These are phyloP conservation scores for Sarcophaga bullata DNA, from an alignment of 1,140 invertebrate species.

Conservation along the genomic window DNA sequence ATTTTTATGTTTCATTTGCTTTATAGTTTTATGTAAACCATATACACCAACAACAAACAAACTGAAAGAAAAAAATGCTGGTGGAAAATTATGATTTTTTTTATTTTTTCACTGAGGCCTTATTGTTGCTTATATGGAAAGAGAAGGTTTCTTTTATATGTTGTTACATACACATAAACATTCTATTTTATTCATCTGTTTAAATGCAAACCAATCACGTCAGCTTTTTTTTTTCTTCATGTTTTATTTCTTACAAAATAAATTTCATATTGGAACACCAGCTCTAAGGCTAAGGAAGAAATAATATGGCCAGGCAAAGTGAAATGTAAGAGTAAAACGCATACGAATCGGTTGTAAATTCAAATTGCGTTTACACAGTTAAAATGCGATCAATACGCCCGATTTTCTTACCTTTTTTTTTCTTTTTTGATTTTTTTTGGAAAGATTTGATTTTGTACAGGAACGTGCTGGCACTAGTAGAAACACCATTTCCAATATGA, in stretches of 20 bases:
- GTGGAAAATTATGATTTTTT: constrained; percentile 18
- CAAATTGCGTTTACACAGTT: constrained; percentile 52
- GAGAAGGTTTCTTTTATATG: neutral
- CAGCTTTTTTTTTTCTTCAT: neutral
- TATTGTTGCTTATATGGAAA: neutral
- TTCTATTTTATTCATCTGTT: neutral
- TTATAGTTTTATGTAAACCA: constrained; percentile 36
- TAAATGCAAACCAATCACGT: constrained; percentile 38
- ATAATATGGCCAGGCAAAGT: neutral
- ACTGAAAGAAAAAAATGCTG: neutral
- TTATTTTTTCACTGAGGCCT: neutral
- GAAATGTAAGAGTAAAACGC: constrained; percentile 25
- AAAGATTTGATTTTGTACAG: neutral
- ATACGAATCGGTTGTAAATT: constrained; percentile 58
- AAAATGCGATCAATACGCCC: constrained; percentile 36
- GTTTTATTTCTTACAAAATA: neutral
- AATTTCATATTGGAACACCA: neutral
- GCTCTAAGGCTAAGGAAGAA: neutral
- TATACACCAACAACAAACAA: constrained; percentile 6
- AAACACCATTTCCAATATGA: neutral
- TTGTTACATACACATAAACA: neutral
- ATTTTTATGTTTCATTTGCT: constrained; percentile 39
- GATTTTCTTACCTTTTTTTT: neutral
- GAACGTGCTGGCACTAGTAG: neutral
- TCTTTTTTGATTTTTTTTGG: neutral